phyloP scores from a whole-genome alignment of 2,113 vertebrate species.

The Camelus dromedarius region DNA sequence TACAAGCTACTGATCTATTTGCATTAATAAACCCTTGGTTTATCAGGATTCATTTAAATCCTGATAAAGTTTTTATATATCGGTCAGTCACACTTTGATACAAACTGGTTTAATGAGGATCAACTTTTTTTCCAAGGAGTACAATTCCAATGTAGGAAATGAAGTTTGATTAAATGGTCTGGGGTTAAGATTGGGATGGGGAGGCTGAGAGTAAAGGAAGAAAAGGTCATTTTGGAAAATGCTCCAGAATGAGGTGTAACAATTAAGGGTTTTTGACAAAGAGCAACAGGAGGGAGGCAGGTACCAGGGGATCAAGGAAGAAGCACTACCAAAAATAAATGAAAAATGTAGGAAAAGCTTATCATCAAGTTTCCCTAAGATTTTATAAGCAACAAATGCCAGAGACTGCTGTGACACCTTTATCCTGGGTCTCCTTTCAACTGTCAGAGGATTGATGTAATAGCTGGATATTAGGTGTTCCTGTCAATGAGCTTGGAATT shows the following conservation, averaged over 20 bases:
- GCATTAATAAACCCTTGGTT: not conserved
- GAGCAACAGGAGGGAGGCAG: not conserved
- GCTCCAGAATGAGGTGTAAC: not conserved
- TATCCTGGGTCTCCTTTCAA: not conserved
- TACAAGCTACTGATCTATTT: not conserved
- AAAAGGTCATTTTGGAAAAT: not conserved
- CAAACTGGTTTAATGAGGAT: not conserved
- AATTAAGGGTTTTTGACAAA: not conserved
- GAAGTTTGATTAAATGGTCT: not conserved
- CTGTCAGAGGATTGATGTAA: not conserved
- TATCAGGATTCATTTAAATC: not conserved
- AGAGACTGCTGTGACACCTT: not conserved
- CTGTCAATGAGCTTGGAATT: not conserved
- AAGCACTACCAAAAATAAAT: not conserved
- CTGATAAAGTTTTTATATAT: not conserved
- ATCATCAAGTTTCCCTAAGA: not conserved
- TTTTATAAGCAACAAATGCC: not conserved
- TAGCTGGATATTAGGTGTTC: not conserved
- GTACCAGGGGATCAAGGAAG: not conserved
- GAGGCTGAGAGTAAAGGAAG: not conserved
- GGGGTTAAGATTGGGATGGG: not conserved
- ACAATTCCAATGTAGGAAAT: not conserved
- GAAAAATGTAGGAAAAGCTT: not conserved
- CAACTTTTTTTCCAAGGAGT: not conserved
- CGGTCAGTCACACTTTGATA: not conserved